phyloP scores from a whole-genome alignment of 2,888 invertebrate species.

The Scaptomyza flava region DNA sequence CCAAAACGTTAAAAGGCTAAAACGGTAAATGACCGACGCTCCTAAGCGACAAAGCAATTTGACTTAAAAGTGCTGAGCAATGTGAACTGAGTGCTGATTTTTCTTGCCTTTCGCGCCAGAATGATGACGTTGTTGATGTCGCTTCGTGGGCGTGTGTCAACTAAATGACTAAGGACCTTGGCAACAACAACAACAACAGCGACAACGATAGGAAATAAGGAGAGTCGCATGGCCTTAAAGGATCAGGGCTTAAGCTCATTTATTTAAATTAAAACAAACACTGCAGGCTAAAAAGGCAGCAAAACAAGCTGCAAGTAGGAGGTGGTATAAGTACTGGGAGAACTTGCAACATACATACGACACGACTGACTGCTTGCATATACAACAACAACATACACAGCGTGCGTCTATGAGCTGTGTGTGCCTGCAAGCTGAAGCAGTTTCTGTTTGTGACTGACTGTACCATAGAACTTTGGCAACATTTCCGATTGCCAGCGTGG shows the following conservation, averaged over 20 bases:
- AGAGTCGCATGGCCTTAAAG: conserved; percentile 67
- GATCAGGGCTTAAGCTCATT: conserved; percentile 82
- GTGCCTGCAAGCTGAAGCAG: conserved; percentile 40
- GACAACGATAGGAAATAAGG: conserved; percentile 37
- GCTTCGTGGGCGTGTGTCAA: conserved; percentile 37
- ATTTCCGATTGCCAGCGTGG: conserved; percentile 71
- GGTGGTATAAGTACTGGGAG: no score
- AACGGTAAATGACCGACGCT: conserved; percentile 37
- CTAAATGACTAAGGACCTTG: conserved; percentile 48
- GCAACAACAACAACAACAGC: conserved; percentile 1
- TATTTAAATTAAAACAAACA: conserved; percentile 83
- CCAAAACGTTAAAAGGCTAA: conserved; percentile 22
- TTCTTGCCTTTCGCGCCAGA: conserved; percentile 30
- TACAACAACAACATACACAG: conserved; percentile 35
- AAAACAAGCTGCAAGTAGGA: conserved; percentile 9
- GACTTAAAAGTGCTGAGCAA: conserved; percentile 80
- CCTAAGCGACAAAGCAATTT: conserved; percentile 77
- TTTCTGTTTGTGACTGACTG: conserved; percentile 27
- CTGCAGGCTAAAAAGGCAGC: conserved; percentile 69
- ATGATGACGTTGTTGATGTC: conserved; percentile 35
- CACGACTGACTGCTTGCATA: conserved; percentile 50
- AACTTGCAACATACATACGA: conserved; percentile 9
- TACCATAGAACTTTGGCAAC: conserved; percentile 74
- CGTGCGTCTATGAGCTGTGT: conserved; percentile 25
- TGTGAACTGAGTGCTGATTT: conserved; percentile 51